Conservation (phyloP, 2,888 invertebrate genomes). For the Scaptomyza parva region DNA sequence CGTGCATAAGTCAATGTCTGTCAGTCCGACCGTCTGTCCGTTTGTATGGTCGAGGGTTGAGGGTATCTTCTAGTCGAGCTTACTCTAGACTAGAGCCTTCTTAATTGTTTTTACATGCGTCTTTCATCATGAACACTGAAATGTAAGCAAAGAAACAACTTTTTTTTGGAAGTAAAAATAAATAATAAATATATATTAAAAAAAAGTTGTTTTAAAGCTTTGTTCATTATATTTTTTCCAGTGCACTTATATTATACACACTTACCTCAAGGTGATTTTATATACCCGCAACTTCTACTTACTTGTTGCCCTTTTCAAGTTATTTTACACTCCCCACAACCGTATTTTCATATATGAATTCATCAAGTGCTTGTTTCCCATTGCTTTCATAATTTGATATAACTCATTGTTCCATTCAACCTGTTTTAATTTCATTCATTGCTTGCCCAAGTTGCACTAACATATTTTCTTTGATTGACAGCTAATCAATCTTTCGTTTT, state of each 20-base stretch:
- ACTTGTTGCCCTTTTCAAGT: slow-evolving; percentile 12
- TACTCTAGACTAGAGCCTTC: too few relatives aligned
- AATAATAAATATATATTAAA: neutral
- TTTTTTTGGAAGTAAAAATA: too few relatives aligned
- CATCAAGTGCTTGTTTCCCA: slow-evolving; percentile 26
- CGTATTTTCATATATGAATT: neutral
- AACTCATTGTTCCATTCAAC: slow-evolving; percentile 63
- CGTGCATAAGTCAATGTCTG: too few relatives aligned
- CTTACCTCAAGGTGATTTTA: slow-evolving; percentile 14
- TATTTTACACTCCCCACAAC: slow-evolving; percentile 16
- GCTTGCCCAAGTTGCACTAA: slow-evolving; percentile 21
- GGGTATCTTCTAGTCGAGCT: too few relatives aligned
- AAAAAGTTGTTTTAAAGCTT: neutral
- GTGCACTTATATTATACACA: slow-evolving; percentile 17
- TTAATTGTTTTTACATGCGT: too few relatives aligned
- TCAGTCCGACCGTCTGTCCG: too few relatives aligned
- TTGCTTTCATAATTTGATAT: slow-evolving; percentile 67
- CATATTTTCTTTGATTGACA: slow-evolving; percentile 61
- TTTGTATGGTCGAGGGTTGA: too few relatives aligned
- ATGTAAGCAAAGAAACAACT: too few relatives aligned
- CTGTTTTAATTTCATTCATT: slow-evolving; percentile 72
- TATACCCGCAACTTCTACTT: neutral
- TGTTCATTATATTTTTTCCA: neutral
- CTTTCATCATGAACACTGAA: too few relatives aligned
- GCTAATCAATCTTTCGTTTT: slow-evolving; percentile 76